Percentiles rank a stretch among this genome's conserved stretches.
These are phyloP conservation scores for Spicauda simplicius DNA, from an alignment of 2,888 invertebrate species.

Conservation along the genomic window DNA sequence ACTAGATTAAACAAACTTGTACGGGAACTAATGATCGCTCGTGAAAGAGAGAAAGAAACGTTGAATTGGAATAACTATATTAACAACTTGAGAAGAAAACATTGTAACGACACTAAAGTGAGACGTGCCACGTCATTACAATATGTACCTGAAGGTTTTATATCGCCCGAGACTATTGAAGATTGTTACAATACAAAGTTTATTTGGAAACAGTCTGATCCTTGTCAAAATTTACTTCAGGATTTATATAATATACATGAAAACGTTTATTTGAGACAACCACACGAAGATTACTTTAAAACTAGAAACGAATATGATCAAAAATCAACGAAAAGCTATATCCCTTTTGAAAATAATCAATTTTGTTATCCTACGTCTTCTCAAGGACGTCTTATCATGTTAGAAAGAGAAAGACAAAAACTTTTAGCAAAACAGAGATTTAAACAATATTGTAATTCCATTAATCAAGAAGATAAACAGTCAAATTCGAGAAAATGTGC, in stretches of 20 bases:
- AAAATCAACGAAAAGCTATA: conserved; percentile 24
- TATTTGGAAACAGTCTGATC: conserved; percentile 45
- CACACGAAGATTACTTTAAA: neutral
- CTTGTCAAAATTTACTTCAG: conserved; percentile 50
- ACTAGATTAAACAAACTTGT: conserved; percentile 57
- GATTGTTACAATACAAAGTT: conserved; percentile 49
- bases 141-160: conserved; percentile 8
- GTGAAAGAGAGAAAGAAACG: conserved; percentile 60
- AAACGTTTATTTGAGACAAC: neutral
- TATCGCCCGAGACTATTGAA: conserved; percentile 45
- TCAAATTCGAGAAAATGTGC: neutral
- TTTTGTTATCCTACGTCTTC: conserved; percentile 59
- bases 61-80: conserved; percentile 68
- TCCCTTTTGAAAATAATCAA: conserved; percentile 44
- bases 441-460: neutral
- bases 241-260: conserved; percentile 48
- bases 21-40: conserved; percentile 52
- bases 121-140: conserved; percentile 10
- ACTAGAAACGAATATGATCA: conserved; percentile 2
- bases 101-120: conserved; percentile 41
- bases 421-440: neutral
- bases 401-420: conserved; percentile 48
- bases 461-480: conserved; percentile 8
- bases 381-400: conserved; percentile 50
- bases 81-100: conserved; percentile 62